Conservation (phyloP, 2,888 invertebrate species). For the Stenichneumon culpator region DNA sequence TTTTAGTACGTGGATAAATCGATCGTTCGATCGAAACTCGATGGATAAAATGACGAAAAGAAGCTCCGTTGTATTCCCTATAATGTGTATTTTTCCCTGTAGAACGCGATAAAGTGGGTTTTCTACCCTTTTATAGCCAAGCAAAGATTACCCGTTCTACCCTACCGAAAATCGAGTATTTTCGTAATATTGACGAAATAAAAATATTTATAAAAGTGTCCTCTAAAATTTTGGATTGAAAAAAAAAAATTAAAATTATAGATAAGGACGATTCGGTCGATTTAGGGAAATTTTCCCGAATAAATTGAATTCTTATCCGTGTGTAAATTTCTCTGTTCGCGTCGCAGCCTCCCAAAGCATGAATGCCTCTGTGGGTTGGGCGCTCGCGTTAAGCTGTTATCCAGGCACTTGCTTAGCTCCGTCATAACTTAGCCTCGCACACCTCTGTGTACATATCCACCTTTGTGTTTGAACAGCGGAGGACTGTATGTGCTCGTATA, state of each 20-base stretch:
- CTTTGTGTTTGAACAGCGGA: conserved; percentile 20
- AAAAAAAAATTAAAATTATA: too few relatives aligned
- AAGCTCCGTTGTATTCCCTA: too few relatives aligned
- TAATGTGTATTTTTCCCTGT: too few relatives aligned
- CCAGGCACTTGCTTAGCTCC: conserved; percentile 24
- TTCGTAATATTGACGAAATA: too few relatives aligned
- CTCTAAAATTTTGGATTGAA: too few relatives aligned
- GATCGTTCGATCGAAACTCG: background rate
- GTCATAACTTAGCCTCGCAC: conserved; percentile 25
- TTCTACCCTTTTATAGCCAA: too few relatives aligned
- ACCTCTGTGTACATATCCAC: conserved; percentile 16
- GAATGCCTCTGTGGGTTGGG: conserved; percentile 13
- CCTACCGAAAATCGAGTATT: too few relatives aligned
- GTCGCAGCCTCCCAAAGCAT: background rate
- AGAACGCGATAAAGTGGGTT: too few relatives aligned
- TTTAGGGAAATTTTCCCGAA: background rate
- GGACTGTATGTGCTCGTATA: background rate
- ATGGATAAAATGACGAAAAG: too few relatives aligned
- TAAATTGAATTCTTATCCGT: background rate
- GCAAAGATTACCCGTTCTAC: too few relatives aligned
- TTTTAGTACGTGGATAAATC: background rate
- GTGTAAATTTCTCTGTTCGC: background rate
- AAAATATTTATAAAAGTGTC: too few relatives aligned
- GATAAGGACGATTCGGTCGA: too few relatives aligned
- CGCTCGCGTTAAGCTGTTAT: conserved; percentile 27